These are phyloP conservation scores for Diarsia brunnea DNA, from an alignment of 2,888 invertebrate species.

Conservation along the genomic window DNA sequence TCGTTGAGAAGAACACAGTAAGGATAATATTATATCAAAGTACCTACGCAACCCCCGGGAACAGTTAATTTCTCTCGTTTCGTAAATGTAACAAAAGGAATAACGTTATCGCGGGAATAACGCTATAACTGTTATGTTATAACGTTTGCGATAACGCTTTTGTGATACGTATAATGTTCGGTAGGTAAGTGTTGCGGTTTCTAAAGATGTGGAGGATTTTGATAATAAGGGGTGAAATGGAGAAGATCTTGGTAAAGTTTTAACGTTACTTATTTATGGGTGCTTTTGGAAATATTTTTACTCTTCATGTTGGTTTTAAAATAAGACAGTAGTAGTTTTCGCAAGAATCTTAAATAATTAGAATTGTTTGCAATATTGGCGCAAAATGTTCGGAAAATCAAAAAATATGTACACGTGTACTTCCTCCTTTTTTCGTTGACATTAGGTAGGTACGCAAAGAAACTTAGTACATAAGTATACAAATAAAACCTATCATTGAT, in stretches of 20 bases:
- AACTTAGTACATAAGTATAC: background rate
- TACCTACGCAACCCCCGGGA: slow-evolving; percentile 43
- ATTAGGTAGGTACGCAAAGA: background rate
- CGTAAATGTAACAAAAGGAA: slow-evolving; percentile 45
- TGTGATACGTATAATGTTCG: slow-evolving; percentile 26
- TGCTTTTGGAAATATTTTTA: background rate
- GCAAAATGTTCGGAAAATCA: background rate
- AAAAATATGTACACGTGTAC: background rate
- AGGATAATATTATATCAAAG: slow-evolving; percentile 21
- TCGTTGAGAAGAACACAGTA: slow-evolving; percentile 44
- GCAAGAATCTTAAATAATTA: background rate
- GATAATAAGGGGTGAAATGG: background rate
- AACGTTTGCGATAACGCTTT: slow-evolving; percentile 40
- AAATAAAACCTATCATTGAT: background rate
- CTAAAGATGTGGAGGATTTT: slow-evolving; percentile 8
- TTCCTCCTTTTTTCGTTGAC: background rate
- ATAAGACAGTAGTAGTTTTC: background rate
- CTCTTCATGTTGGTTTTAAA: background rate
- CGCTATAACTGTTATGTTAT: slow-evolving; percentile 33
- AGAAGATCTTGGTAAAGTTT: background rate
- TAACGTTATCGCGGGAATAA: slow-evolving; percentile 43
- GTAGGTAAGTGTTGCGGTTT: background rate
- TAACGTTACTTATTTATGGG: background rate
- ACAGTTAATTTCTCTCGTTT: slow-evolving; percentile 46
- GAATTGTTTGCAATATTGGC: background rate